phyloP scores from a whole-genome alignment of 2,113 vertebrate genomes.

The Paraplagusia blochii region DNA sequence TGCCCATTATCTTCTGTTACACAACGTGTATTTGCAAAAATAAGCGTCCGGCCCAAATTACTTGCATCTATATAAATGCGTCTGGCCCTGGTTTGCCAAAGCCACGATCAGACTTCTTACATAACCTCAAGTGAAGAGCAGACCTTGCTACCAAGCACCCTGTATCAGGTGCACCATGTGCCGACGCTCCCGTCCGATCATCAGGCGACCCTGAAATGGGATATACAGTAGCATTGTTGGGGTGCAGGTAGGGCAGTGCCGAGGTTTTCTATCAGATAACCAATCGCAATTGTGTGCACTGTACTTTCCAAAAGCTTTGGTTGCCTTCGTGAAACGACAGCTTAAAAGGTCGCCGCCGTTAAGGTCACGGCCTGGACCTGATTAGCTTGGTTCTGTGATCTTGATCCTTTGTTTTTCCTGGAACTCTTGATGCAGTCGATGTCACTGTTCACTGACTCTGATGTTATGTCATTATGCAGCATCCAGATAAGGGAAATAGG shows the following conservation, averaged over 20 bases:
- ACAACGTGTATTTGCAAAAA: neutral
- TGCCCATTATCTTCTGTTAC: neutral
- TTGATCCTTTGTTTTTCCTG: conserved; percentile 36
- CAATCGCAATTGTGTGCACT: conserved; percentile 39
- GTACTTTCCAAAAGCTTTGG: conserved; percentile 57
- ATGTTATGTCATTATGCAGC: conserved; percentile 17
- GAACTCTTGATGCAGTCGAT: conserved; percentile 11
- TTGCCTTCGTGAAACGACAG: conserved; percentile 54
- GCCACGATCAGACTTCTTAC: conserved; percentile 42
- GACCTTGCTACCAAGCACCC: conserved; percentile 38
- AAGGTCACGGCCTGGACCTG: conserved; percentile 44
- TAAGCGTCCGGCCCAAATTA: conserved; percentile 28
- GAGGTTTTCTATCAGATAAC: conserved; percentile 63
- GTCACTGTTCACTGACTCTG: conserved; percentile 10
- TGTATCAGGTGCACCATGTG: conserved; percentile 55
- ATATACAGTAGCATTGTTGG: conserved; percentile 59
- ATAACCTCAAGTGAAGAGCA: conserved; percentile 45
- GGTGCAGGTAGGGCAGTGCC: conserved; percentile 50
- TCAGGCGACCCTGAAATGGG: conserved; percentile 55
- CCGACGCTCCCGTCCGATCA: conserved; percentile 33
- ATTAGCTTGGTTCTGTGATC: conserved; percentile 41
- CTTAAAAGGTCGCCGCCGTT: conserved; percentile 46
- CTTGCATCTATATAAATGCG: conserved; percentile 3
- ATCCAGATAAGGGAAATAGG: conserved; percentile 24
- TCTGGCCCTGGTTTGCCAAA: conserved; percentile 1